These are phyloP conservation scores for Euglossa dilemma DNA, from an alignment of 1,140 invertebrate genomes.

Conservation along the genomic window DNA sequence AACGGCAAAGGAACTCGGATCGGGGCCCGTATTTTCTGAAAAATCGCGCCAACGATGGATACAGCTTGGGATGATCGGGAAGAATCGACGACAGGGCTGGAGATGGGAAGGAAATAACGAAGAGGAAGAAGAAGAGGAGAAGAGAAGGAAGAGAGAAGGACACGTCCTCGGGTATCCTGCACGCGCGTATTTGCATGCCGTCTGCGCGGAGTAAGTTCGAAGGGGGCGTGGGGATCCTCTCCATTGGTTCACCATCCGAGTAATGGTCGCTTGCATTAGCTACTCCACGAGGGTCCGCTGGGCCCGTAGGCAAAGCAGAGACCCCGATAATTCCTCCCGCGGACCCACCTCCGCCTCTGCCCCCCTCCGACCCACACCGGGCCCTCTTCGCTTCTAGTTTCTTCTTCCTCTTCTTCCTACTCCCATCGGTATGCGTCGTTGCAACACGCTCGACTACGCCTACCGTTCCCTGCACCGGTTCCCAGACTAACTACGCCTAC, in stretches of 20 bases:
- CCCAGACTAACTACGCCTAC: conserved; percentile 60
- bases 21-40: no score
- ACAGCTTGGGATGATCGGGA: no score
- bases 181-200: conserved; percentile 79
- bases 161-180: conserved; percentile 61
- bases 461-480: conserved; percentile 48
- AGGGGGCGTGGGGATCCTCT: conserved; percentile 82
- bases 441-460: conserved; percentile 59
- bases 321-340: conserved; percentile 66
- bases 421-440: conserved; percentile 45
- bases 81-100: no score
- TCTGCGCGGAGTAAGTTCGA: conserved; percentile 74
- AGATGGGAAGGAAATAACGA: not conserved
- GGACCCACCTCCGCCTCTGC: conserved; percentile 51
- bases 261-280: conserved; percentile 82
- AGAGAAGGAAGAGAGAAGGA: conserved; percentile 16
- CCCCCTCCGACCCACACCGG: not conserved
- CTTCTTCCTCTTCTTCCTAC: conserved; percentile 49
- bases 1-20: no score
- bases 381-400: conserved; percentile 28
- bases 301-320: conserved; percentile 66
- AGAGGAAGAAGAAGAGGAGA: not conserved
- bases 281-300: conserved; percentile 72
- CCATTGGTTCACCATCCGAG: conserved; percentile 81
- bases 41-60: no score